These are phyloP conservation scores for Sparidentex hasta DNA, from an alignment of 2,797 vertebrate genomes.

Conservation along the genomic window DNA sequence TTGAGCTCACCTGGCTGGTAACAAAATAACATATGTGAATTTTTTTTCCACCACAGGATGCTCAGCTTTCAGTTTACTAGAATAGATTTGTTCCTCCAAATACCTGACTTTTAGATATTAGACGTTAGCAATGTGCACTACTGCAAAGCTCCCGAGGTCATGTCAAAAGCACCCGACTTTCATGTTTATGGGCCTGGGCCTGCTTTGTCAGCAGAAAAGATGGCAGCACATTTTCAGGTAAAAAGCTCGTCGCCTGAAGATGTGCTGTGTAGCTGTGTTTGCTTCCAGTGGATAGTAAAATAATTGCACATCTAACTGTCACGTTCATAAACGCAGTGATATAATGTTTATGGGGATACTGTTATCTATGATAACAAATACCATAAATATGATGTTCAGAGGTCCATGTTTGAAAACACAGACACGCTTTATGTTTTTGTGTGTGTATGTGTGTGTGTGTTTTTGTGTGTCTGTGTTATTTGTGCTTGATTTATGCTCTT, in stretches of 20 bases:
- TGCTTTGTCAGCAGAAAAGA: background rate
- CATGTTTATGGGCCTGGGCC: background rate
- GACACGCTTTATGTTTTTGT: background rate
- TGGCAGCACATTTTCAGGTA: background rate
- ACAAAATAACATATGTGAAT: too few relatives aligned
- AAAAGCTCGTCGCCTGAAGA: constrained; percentile 9
- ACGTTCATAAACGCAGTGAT: constrained; percentile 20
- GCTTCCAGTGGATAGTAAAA: constrained; percentile 5
- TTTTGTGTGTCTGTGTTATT: background rate
- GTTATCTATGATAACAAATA: background rate
- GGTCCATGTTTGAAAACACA: background rate
- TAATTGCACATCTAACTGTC: too few relatives aligned
- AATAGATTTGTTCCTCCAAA: too few relatives aligned
- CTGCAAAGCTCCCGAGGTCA: too few relatives aligned
- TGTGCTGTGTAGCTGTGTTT: background rate
- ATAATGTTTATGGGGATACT: background rate
- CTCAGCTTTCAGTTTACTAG: too few relatives aligned
- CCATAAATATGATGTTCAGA: background rate
- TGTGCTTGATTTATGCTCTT: background rate
- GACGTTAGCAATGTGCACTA: too few relatives aligned
- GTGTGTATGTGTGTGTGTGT: background rate
- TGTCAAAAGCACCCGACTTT: too few relatives aligned
- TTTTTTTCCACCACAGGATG: too few relatives aligned
- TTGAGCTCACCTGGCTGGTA: too few relatives aligned
- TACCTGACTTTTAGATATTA: too few relatives aligned